Base-by-base conservation (phyloP, 1,140 invertebrate genomes). In the Penaeus vannamei region DNA sequence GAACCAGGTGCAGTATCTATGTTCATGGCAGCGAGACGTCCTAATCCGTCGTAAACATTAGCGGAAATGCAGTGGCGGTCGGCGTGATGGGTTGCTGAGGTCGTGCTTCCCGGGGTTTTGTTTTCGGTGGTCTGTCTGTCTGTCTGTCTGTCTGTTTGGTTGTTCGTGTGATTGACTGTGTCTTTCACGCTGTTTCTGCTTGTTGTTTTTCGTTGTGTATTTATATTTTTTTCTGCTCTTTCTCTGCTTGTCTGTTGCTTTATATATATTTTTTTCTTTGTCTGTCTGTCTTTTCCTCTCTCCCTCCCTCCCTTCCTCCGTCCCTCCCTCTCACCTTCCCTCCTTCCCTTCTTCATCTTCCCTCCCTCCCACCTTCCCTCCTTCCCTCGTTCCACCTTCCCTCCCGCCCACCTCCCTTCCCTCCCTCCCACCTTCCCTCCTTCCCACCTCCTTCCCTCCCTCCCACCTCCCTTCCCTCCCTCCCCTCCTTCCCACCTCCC, bases 61-160 rank as follows among this genome's bases (percentile, higher is more conserved):
- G 46, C 46, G 46, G 10, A 53, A 53, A 53, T 10, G 46, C 46
- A 14, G 8, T 53, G 46, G 46, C 10, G 3, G 46, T 53, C 46
- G 46, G 3, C 10, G 36, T 53, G 46, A 53, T 53, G 14, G 14
- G 46, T 53, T 53, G 46, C 14, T 12, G 46, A 53, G 46, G 14
- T 53, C 46, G 46, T 53, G 0, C 14, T 0, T 82, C 4, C 23
- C 14, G 12, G 22, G 53, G 26, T 17, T 60, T 60, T 59, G n/a
- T n/a, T 20, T n/a, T 61, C 29, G 60, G n/a, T 61, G 19, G 7
- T 59, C n/a, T 8, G 59, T 26, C 14, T 10, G 20, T 83, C 59
- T 83, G 46, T 83, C 81, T 83, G 46, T 83, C 81, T 83, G 46
- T 83, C 81, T 83, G 46, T 83, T 46, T 83, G 23, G 62, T 22